Conservation (phyloP, 2,797 vertebrate species). For the Melanotaenia parkinsoni region DNA sequence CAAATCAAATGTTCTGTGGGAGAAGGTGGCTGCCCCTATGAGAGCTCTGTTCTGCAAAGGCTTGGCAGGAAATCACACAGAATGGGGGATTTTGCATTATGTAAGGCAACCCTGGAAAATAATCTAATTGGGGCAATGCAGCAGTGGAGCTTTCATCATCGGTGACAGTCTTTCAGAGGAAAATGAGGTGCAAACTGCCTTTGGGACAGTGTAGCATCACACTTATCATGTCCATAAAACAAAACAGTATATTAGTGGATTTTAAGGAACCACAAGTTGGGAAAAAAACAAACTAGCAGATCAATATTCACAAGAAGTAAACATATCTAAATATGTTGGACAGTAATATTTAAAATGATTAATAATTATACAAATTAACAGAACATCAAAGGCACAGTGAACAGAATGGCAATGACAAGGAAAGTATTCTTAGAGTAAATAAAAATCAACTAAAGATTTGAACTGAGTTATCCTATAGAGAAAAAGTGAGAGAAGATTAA, state of each 20-base stretch:
- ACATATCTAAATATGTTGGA: background rate
- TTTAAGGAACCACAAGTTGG: constrained; percentile 57
- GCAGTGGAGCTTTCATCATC: constrained; percentile 57
- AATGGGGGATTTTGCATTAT: constrained; percentile 66
- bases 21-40: constrained; percentile 30
- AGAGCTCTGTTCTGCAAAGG: constrained; percentile 54
- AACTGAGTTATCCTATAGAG: background rate
- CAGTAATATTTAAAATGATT: background rate
- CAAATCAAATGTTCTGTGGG: constrained; percentile 47
- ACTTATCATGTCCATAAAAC: constrained; percentile 35
- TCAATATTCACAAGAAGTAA: background rate
- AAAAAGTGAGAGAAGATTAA: background rate
- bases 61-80: constrained; percentile 70
- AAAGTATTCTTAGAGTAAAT: constrained; percentile 51
- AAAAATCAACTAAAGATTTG: constrained; percentile 12
- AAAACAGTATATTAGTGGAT: constrained; percentile 56
- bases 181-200: constrained; percentile 57
- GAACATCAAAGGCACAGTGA: background rate
- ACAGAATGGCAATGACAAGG: constrained; percentile 42
- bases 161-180: constrained; percentile 51
- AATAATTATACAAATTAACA: constrained; percentile 14
- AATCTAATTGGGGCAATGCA: constrained; percentile 73
- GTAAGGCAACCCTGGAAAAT: constrained; percentile 64
- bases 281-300: constrained; percentile 10
- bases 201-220: constrained; percentile 39